Conservation (phyloP, 2,113 vertebrate genomes). For the Gadus chalcogrammus region DNA sequence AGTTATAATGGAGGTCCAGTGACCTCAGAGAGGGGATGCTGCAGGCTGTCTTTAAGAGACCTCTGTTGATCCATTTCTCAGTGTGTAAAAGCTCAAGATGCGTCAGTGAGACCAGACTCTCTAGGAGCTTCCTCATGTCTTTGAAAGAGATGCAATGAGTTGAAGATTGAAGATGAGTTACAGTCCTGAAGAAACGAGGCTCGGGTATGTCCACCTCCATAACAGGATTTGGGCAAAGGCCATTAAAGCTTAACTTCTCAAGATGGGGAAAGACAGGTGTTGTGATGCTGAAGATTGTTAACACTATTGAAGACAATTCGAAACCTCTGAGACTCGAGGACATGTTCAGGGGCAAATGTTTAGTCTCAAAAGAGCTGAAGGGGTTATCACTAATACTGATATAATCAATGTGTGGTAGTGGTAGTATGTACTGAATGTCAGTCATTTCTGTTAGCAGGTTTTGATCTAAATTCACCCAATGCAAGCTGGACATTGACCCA, state of each 20-base stretch:
- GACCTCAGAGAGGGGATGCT: conserved; percentile 35
- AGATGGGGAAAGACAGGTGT: conserved; percentile 46
- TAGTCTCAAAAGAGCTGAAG: not conserved
- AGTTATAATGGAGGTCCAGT: conserved; percentile 47
- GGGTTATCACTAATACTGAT: not conserved
- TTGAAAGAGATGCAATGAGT: not conserved
- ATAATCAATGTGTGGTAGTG: not conserved
- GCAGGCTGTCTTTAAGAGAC: conserved; percentile 54
- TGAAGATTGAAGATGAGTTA: conserved; percentile 32
- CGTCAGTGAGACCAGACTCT: conserved; percentile 42
- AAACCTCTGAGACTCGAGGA: conserved; percentile 3
- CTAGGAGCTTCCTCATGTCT: conserved; percentile 8
- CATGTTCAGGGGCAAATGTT: not conserved
- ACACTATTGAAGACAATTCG: conserved; percentile 1
- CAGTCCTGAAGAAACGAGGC: conserved; percentile 38
- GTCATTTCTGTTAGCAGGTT: not conserved
- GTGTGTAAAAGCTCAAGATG: conserved; percentile 47
- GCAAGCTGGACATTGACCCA: conserved; percentile 8
- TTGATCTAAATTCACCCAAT: accelerated
- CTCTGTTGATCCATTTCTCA: conserved; percentile 19
- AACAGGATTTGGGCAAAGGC: conserved; percentile 12
- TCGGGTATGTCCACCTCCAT: conserved; percentile 44
- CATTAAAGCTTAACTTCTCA: not conserved
- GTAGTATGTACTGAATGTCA: not conserved
- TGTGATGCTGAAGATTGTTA: conserved; percentile 42